Evolutionary conservation across 2,888 invertebrate genomes (phyloP), one percentile per base, ranked within the genome.

Genomic region (Hecatera dysodea): DNA sequence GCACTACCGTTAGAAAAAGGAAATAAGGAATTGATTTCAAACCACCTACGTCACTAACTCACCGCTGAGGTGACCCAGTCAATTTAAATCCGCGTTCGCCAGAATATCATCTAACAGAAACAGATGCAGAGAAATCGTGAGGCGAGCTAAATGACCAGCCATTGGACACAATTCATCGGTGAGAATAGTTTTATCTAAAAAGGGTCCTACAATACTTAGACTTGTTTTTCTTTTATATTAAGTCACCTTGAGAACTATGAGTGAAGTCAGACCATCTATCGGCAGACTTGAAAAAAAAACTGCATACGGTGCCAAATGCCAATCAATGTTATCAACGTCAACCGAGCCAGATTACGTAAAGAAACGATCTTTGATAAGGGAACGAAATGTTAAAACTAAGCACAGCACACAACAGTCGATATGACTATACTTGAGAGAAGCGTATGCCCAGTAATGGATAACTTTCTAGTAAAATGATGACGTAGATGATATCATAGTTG

Each of bases 271-370:
- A 44, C 50, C 56, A 39, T 69, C 39, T 52, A 57, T 57, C 44
- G 75, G 44, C 15, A 7, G 12, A 39, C 9, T 22, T 9, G 19
- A 22, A 42, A 19, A 22, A 42, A 19, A 56, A 50, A 46, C 12
- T 1, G n/a, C 5, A 5, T 29, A 17, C 50, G 0, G 29, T 75
- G 74, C 74, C 75, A 74, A 74, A 55, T 67, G 6, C 15, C 44
- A 50, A 2, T 8, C 29, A 72, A 59, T 36, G 11, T 24, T 24
- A 50, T 74, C 52, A 67, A 53, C 19, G 17, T 19, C 67, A 67
- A 72, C 11, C n/a, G 39, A 57, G n/a, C 42, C n/a, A 17, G 48
- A 48, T 65, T 56, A 63, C 22, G n/a, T 52, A 44, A 42, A 19
- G 15, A 24, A 22, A 12, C 17, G 33, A 50, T 22, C 8, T 24